Evolutionary conservation across 2,888 invertebrate species (phyloP).

Genomic region (Unio pictorum): DNA sequence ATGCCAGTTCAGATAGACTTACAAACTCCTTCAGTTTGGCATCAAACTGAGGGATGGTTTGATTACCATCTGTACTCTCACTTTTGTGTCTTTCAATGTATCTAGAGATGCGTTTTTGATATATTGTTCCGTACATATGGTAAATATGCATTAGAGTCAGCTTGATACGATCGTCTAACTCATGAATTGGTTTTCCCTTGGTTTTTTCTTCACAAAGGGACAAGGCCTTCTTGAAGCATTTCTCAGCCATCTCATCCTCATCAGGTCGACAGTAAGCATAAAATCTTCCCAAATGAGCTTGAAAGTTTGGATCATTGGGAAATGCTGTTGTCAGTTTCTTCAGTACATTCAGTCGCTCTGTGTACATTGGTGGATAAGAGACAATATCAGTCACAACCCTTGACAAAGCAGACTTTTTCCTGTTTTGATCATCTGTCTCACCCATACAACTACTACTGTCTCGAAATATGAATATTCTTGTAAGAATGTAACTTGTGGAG

Average conservation of each 20-base stretch:
- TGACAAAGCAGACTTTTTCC: conserved; percentile 12
- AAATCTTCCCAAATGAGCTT: conserved; percentile 43
- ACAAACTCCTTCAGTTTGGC: conserved; percentile 7
- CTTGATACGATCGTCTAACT: conserved; percentile 19
- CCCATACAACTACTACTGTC: conserved; percentile 16
- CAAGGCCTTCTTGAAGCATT: conserved; percentile 28
- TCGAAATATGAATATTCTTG: conserved; percentile 27
- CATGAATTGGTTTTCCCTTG: conserved; percentile 10
- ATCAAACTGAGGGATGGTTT: conserved; percentile 1
- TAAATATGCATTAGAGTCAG: conserved; percentile 32
- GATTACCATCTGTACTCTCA: conserved; percentile 1
- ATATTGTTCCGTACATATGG: conserved; percentile 39
- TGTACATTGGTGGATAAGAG: conserved; percentile 17
- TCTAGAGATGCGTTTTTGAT: conserved; percentile 10
- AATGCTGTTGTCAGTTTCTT: conserved; percentile 30
- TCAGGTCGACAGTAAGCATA: conserved; percentile 37
- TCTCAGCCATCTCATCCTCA: conserved; percentile 33
- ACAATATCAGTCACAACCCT: conserved; percentile 19
- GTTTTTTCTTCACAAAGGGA: conserved; percentile 22
- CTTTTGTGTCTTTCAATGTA: conserved; percentile 14
- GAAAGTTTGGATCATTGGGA: conserved; percentile 38
- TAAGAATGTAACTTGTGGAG: conserved; percentile 11
- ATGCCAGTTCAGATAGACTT: conserved; percentile 15
- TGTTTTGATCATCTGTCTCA: conserved; percentile 11
- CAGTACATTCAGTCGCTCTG: conserved; percentile 21